Evolutionary conservation across 2,113 vertebrate species (phyloP).

Genomic region (Eubucco bourcierii): DNA sequence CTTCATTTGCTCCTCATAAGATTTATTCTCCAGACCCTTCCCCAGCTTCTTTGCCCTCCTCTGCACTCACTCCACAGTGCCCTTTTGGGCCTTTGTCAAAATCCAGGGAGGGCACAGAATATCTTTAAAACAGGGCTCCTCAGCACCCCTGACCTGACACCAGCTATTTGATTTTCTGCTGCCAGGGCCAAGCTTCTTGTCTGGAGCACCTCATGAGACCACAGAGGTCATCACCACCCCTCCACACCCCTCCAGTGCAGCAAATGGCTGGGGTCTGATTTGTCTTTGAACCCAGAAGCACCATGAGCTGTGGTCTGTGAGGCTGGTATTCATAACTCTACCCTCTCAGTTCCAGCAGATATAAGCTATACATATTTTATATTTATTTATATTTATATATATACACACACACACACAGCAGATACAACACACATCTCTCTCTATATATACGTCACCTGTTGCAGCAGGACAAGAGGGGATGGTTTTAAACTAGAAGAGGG

Average conservation of each 20-base stretch:
- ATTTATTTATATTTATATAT: fast-evolving
- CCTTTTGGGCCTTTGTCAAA: background rate
- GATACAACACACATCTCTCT: background rate
- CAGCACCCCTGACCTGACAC: background rate
- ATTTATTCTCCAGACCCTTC: too few relatives aligned
- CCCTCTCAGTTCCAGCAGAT: background rate
- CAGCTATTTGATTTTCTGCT: background rate
- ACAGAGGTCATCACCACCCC: background rate
- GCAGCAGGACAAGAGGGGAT: background rate
- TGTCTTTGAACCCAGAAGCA: background rate
- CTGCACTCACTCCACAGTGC: background rate
- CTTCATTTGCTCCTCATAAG: too few relatives aligned
- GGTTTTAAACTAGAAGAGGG: background rate
- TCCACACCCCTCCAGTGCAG: too few relatives aligned
- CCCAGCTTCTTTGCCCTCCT: background rate
- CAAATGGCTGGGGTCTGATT: background rate
- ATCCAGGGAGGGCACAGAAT: background rate
- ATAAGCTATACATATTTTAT: too few relatives aligned
- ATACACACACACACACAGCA: fast-evolving
- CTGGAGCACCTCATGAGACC: fast-evolving
- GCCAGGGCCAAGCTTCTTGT: background rate
- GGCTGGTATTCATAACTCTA: fast-evolving
- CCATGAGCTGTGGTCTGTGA: background rate
- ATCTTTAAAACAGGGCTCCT: background rate
- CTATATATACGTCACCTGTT: background rate